Evolutionary conservation across 2,113 vertebrate species (phyloP).

Genomic region (Catagonus wagneri): DNA sequence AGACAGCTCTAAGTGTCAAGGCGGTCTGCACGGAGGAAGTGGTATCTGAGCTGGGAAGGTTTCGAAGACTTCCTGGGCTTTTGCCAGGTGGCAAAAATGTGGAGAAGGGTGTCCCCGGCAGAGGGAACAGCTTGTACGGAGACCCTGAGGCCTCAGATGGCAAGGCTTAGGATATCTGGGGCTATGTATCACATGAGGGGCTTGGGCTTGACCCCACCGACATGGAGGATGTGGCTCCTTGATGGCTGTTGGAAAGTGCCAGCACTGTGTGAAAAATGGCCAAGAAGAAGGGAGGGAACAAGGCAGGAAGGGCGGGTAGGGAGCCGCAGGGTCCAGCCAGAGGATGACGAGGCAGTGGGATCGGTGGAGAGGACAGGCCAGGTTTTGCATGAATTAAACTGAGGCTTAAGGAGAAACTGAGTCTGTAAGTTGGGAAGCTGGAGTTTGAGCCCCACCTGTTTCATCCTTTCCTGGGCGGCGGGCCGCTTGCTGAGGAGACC

Average conservation of each 20-base stretch:
- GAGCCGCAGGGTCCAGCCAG: background rate
- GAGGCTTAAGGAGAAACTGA: background rate
- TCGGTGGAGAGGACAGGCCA: background rate
- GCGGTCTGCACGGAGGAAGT: background rate
- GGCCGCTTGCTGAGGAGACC: background rate
- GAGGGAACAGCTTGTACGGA: background rate
- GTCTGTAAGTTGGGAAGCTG: background rate
- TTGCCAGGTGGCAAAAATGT: background rate
- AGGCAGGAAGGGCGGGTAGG: background rate
- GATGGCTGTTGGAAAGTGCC: background rate
- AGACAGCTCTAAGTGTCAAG: background rate
- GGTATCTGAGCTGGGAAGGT: background rate
- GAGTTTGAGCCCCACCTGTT: background rate
- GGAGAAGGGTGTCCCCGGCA: background rate
- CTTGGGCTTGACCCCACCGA: background rate
- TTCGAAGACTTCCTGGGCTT: background rate
- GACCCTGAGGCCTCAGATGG: background rate
- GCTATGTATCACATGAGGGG: background rate
- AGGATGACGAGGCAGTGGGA: accelerated
- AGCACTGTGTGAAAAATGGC: background rate
- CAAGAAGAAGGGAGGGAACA: background rate
- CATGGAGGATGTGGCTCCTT: background rate
- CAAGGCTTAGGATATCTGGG: background rate
- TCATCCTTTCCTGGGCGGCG: background rate
- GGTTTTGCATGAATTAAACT: background rate